Conservation (phyloP, 1,140 invertebrate genomes). For the Drosophila oshimai region DNA sequence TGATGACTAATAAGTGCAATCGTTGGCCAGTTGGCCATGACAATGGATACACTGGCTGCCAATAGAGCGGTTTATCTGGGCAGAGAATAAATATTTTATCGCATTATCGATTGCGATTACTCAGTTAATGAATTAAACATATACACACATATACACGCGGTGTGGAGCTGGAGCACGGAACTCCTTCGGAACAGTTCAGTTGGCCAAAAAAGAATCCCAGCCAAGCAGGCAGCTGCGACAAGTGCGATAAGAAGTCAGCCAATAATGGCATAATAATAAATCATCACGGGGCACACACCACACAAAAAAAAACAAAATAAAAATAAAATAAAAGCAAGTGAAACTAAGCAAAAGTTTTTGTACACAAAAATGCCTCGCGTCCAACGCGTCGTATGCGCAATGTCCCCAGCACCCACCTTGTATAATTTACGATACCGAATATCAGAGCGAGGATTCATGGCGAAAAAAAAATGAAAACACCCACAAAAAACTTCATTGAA, state of each 20-base stretch:
- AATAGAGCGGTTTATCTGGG: slow-evolving; percentile 30
- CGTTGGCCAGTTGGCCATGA: slow-evolving; percentile 13
- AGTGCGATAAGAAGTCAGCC: slow-evolving; percentile 43
- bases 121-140: slow-evolving; percentile 65
- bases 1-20: slow-evolving; percentile 42
- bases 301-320: not conserved
- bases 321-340: not conserved
- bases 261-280: slow-evolving; percentile 66
- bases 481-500: slow-evolving; percentile 61
- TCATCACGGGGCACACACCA: slow-evolving; percentile 27
- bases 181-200: slow-evolving; percentile 2
- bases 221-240: slow-evolving; percentile 19
- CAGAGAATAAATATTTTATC: slow-evolving; percentile 62
- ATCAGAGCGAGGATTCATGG: not conserved
- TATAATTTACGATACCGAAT: slow-evolving; percentile 25
- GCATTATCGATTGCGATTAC: slow-evolving; percentile 75
- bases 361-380: slow-evolving; percentile 6
- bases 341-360: slow-evolving; percentile 14
- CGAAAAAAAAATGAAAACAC: not conserved
- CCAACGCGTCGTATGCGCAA: slow-evolving; percentile 12
- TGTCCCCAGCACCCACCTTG: not conserved
- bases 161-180: not conserved
- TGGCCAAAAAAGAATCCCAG: slow-evolving; percentile 12
- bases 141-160: not conserved
- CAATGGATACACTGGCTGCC: slow-evolving; percentile 18